Evolutionary conservation across 2,888 invertebrate genomes (phyloP).

Genomic region (Rhagophthalmus giganteus): DNA sequence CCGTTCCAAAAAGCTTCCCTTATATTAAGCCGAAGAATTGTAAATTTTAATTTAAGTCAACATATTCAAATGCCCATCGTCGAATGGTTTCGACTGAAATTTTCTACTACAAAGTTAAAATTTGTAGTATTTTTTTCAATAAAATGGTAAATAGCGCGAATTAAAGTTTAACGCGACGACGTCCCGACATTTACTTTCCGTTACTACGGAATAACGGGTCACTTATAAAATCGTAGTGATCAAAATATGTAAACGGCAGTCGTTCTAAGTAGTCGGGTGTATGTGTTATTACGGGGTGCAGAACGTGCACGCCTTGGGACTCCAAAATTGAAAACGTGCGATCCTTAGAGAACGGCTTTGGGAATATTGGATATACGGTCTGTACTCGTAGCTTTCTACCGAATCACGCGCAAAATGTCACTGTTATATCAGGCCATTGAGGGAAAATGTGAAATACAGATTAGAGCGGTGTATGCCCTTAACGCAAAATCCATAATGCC

Average conservation of each 20-base stretch:
- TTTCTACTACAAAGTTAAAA: too few species aligned
- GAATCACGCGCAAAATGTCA: constrained; percentile 28
- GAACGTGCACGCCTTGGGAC: constrained; percentile 24
- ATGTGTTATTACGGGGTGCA: constrained; percentile 26
- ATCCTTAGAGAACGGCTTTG: constrained; percentile 26
- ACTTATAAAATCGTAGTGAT: constrained; percentile 8
- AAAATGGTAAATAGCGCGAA: too few species aligned
- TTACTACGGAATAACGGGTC: not conserved
- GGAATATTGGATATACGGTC: constrained; percentile 27
- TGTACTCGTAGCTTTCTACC: constrained; percentile 18
- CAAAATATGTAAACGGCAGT: constrained; percentile 17
- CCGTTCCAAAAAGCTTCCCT: not conserved
- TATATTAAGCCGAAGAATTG: constrained; percentile 3
- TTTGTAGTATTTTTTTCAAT: too few species aligned
- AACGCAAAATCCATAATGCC: constrained; percentile 19
- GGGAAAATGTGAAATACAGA: constrained; percentile 20
- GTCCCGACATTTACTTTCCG: not conserved
- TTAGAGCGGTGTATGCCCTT: constrained; percentile 13
- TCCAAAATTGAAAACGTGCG: constrained; percentile 31
- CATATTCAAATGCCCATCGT: too few species aligned
- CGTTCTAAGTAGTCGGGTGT: constrained; percentile 16
- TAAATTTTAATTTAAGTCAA: constrained; percentile 2
- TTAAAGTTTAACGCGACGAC: too few species aligned
- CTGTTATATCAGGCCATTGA: constrained; percentile 22
- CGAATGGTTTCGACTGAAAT: too few species aligned